phyloP scores from a whole-genome alignment of 2,113 vertebrate genomes.

The Perognathus longimembris region DNA sequence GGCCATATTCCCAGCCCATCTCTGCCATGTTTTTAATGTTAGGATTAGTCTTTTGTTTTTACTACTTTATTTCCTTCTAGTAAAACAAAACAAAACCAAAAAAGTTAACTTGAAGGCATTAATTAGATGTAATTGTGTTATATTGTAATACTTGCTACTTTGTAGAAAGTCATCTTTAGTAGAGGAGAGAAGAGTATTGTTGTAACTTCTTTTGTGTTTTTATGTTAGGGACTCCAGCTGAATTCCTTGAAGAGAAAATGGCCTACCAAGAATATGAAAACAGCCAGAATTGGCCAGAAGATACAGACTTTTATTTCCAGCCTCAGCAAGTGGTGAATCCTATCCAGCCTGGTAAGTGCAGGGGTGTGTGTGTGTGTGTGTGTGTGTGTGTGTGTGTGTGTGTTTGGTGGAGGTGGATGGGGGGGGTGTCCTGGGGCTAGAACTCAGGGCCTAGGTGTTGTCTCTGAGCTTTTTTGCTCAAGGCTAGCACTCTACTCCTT shows the following conservation, averaged over 20 bases:
- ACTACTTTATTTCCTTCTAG: no score
- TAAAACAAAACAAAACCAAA: no score
- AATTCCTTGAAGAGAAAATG: slow-evolving; percentile 82
- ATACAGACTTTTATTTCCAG: slow-evolving; percentile 80
- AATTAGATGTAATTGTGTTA: neutral
- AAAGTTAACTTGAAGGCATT: neutral
- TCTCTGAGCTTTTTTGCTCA: no score
- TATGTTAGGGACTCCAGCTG: slow-evolving; percentile 75
- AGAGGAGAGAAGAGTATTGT: neutral
- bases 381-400: no score
- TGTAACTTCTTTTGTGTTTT: slow-evolving; percentile 44
- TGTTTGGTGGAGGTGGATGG: no score
- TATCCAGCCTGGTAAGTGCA: slow-evolving; percentile 79
- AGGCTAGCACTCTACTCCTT: no score
- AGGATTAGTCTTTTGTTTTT: no score
- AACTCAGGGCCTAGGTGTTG: no score
- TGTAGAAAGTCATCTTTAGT: neutral
- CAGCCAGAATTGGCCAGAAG: slow-evolving; percentile 81
- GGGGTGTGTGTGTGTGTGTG: neutral
- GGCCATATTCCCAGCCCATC: no score
- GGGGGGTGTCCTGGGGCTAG: no score
- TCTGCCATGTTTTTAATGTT: no score
- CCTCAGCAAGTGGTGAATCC: slow-evolving; percentile 70
- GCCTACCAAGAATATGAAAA: slow-evolving; percentile 83
- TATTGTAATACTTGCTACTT: neutral